Conservation (phyloP, 2,113 vertebrate genomes). For the Cinclus mexicanus region DNA sequence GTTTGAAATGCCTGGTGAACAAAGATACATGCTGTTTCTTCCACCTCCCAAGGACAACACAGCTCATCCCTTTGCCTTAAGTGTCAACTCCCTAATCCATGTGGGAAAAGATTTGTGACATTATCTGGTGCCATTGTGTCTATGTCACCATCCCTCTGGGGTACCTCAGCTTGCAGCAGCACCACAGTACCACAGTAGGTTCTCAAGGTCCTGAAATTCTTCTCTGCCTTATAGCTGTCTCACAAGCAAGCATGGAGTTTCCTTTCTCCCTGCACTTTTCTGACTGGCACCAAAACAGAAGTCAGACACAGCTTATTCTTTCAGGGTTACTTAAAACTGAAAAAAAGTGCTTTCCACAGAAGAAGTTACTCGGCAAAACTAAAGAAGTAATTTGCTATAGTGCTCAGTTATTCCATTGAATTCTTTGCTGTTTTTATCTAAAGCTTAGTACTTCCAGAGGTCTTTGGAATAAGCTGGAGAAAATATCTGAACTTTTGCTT, state of each 20-base stretch:
- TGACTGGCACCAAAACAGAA: background rate
- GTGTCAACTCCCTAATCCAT: too few relatives aligned
- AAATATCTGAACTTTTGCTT: background rate
- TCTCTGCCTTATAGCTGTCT: background rate
- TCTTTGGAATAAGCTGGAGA: background rate
- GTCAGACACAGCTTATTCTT: background rate
- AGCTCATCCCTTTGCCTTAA: background rate
- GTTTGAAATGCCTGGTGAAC: background rate
- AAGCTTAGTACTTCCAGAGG: background rate
- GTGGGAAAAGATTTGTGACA: background rate
- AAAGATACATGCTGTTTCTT: background rate
- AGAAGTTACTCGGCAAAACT: background rate
- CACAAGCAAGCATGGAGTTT: background rate
- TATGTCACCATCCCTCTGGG: background rate
- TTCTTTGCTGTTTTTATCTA: background rate
- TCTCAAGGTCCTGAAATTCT: background rate
- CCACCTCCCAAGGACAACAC: background rate
- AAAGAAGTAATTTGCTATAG: background rate
- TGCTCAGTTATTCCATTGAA: background rate
- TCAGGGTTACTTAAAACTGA: background rate
- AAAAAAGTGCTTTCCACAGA: background rate
- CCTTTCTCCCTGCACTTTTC: background rate
- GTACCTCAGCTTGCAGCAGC: too few relatives aligned
- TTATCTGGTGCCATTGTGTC: fast-evolving
- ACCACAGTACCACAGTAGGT: background rate